Base-by-base conservation (phyloP, 2,888 invertebrate species). In the Ariolimax columbianus region DNA sequence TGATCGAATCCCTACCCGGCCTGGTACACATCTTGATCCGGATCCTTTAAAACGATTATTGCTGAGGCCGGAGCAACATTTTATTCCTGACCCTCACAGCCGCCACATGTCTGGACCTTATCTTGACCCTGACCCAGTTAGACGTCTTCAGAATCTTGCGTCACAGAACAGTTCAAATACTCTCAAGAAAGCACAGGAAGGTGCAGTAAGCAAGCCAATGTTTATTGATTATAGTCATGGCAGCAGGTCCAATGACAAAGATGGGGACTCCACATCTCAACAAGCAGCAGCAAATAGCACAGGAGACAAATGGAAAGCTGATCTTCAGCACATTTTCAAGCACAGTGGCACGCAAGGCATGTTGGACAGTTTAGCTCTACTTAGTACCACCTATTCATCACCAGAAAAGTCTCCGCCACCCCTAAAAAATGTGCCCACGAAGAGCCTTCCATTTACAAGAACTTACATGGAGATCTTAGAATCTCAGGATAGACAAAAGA, bases 281-380 rank as follows among this genome's bases (percentile, higher is more conserved):
- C n/a, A n/a, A n/a, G n/a, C n/a, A n/a, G n/a, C 78, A 26, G 38
- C 30, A 55, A 30, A 23, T 4, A 59, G 38, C 40, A 63, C 4
- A 63, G 63, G 63, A 19, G 63, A 63, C 17, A 40, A 63, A 63
- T 78, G 78, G 78, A 40, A 78, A 63, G 63, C 63, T 26, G 78
- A 78, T n/a, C 63, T 78, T 59, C 38, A 63, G 23, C 23, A 63
- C 17, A 78, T 78, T 63, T 30, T 78, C 3, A n/a, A 19, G n/a
- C 38, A 36, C 30, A 59, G 63, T 38, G 43, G 19, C 40, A 59
- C 23, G n/a, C 30, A 78, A 78, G 30, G 7, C 0, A 23, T 26
- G 19, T 26, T 40, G n/a, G 38, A 78, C 38, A 40, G 78, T 30
- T 78, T 78, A 43, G 59, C 63, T 40, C 26, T 38, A 43, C 59